Base-by-base conservation (phyloP, 2,797 vertebrate genomes). In the Onychomys torridus region DNA sequence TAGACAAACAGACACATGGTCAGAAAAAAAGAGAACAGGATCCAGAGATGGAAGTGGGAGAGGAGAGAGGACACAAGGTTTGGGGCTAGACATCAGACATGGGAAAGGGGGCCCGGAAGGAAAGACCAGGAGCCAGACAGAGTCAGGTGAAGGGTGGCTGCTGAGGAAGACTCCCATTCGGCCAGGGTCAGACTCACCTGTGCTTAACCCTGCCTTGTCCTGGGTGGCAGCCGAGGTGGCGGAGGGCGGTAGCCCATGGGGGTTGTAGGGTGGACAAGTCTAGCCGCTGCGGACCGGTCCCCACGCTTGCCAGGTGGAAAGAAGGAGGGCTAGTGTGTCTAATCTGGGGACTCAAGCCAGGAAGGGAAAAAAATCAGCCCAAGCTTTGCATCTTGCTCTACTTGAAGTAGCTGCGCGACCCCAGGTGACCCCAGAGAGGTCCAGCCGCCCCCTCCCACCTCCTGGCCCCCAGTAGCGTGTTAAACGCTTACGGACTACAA, bases 161-260 rank as follows among this genome's bases (percentile, higher is more conserved):
- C 57, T 52, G 95, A 83, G 57, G 81, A 49, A 63, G 91, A 82
- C 90, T 78, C 71, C 1, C 29, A 75, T 59, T 34, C 37, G 2
- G 91, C n/a, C 92, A 46, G 25, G 59, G 87, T 63, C 90, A 86
- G 43, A 97, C 98, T 97, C 95, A 98, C 98, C 98, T 94, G 95
- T 65, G 88, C 95, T 97, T 97, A 98, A 77, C 96, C 86, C 92
- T 96, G 97, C 79, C 67, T 92, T 17, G 90, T 97, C 89, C 95
- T 95, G 91, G 89, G 89, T 93, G 94, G 95, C 94, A 96, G 93
- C 84, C 78, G 77, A 94, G 96, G 97, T 65, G 97, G 97, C 77
- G 96, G 98, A 94, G 76, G 97, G 96, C 90, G 95, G 96, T 89
- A 93, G 97, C 96, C 98, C 97, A 97, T 98, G 95, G 93, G 96